These are phyloP conservation scores for Onychomys leucogaster DNA, from an alignment of 2,797 vertebrate genomes.

Conservation along the genomic window DNA sequence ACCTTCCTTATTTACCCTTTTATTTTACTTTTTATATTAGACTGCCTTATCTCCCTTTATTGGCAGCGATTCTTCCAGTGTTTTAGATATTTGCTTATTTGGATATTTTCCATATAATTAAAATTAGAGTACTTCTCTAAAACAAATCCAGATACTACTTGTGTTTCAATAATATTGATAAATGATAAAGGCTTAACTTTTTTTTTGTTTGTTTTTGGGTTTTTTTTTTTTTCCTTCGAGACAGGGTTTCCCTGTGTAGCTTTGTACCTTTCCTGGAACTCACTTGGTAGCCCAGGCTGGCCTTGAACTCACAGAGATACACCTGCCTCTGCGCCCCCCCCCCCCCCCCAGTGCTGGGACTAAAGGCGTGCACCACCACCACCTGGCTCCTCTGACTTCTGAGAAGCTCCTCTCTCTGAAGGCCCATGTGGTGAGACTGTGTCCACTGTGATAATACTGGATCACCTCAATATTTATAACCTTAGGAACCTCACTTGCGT, in stretches of 20 bases:
- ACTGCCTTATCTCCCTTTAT: background rate
- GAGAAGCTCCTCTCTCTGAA: background rate
- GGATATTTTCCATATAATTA: background rate
- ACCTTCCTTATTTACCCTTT: background rate
- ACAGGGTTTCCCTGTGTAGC: too few relatives aligned
- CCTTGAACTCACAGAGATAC: too few relatives aligned
- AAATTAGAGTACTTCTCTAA: background rate
- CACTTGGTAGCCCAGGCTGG: too few relatives aligned
- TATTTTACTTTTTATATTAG: background rate
- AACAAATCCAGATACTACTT: background rate
- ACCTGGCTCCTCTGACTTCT: background rate
- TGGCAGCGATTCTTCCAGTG: background rate
- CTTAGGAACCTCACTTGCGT: background rate
- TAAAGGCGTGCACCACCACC: too few relatives aligned
- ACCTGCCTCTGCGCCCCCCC: too few relatives aligned
- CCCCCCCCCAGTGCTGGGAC: too few relatives aligned
- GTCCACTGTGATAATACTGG: background rate
- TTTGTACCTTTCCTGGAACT: too few relatives aligned
- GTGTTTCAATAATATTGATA: background rate
- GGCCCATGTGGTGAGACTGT: background rate
- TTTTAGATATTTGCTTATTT: background rate
- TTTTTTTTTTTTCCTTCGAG: too few relatives aligned
- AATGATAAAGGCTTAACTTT: background rate
- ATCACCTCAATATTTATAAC: background rate
- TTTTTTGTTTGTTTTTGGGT: too few relatives aligned